A percentile compares a stretch with the other conserved stretches of the same genome.
These are phyloP conservation scores for Nyctalus aviator DNA, from an alignment of 2,797 vertebrate species.

Conservation along the genomic window DNA sequence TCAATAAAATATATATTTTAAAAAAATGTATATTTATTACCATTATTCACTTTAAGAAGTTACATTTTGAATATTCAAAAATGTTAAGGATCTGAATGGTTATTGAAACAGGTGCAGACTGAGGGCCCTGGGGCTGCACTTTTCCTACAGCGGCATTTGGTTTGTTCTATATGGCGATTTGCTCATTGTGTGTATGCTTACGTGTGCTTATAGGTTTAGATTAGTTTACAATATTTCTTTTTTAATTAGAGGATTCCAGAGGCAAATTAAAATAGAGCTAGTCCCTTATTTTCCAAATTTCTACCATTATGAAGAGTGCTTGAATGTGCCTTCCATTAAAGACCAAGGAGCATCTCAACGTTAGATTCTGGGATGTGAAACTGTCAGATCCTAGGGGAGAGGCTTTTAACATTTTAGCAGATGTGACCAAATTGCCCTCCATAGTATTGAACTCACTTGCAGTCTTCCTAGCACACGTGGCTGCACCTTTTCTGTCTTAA, in stretches of 20 bases:
- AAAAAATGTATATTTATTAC: background rate
- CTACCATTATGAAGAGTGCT: background rate
- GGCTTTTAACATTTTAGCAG: background rate
- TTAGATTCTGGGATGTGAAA: background rate
- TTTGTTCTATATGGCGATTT: background rate
- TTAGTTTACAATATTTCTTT: constrained; percentile 12
- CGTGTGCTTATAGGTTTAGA: background rate
- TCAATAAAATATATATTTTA: background rate
- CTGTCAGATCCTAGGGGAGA: background rate
- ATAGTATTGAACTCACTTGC: background rate
- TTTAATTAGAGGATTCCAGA: background rate
- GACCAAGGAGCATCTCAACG: background rate
- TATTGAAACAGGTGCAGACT: background rate
- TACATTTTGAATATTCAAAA: constrained; percentile 41
- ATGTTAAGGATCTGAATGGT: background rate
- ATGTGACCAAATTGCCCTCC: background rate
- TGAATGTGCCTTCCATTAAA: background rate
- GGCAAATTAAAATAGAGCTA: background rate
- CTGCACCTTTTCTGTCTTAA: background rate
- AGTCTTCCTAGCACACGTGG: background rate
- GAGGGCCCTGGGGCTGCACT: background rate
- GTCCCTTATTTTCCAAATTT: background rate
- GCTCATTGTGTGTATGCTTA: background rate
- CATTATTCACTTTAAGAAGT: background rate
- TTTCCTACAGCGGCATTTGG: background rate